These are phyloP conservation scores for Mus caroli DNA, from an alignment of 2,797 vertebrate genomes.

Conservation along the genomic window DNA sequence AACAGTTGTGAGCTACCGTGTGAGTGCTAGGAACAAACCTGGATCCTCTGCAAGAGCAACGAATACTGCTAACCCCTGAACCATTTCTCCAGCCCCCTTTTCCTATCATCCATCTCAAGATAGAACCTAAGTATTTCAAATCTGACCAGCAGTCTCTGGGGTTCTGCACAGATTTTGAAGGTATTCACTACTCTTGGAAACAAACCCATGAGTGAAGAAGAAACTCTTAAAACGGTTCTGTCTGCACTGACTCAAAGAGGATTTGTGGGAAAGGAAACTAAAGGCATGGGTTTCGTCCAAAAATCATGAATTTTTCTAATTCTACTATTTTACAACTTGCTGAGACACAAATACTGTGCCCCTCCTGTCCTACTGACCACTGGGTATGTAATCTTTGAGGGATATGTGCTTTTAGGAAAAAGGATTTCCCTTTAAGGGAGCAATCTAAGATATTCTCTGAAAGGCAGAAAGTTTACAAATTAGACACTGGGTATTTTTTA, in stretches of 20 bases:
- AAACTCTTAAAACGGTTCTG: neutral
- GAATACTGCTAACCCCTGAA: neutral
- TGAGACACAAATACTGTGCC: constrained; percentile 35
- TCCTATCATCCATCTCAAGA: neutral
- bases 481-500: constrained; percentile 54
- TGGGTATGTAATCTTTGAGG: constrained; percentile 4
- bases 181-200: constrained; percentile 44
- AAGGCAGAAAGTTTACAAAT: constrained; percentile 49
- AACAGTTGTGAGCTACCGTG: neutral
- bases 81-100: neutral
- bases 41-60: neutral
- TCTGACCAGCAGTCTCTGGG: neutral
- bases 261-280: neutral
- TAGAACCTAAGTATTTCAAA: neutral
- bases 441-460: constrained; percentile 21
- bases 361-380: neutral
- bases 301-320: constrained; percentile 45
- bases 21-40: neutral
- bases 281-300: neutral
- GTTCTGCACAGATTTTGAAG: neutral
- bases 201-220: neutral
- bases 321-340: constrained; percentile 67
- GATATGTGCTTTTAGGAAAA: neutral
- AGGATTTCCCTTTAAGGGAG: constrained; percentile 25
- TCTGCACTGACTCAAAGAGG: neutral